Evolutionary conservation across 2,113 vertebrate species (phyloP), one percentile per base, ranked within the genome.

Genomic region (Lucifuga dentata): DNA sequence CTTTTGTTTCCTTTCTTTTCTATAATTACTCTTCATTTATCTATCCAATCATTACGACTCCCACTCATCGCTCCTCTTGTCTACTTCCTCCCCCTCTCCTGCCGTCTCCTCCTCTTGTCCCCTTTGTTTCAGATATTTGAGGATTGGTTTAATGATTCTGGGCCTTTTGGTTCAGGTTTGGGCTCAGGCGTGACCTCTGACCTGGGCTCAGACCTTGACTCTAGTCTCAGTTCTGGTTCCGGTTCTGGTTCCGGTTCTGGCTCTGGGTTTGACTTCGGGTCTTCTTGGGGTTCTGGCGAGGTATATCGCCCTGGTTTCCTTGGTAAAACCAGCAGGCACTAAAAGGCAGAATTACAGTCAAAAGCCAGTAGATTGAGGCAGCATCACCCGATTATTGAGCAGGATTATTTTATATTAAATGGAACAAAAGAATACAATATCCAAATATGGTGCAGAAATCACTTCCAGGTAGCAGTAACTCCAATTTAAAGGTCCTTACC

Each of bases 61-160:
- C 12, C 46, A 46, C 2, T 19, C 20, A 5, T 45, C 1, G 2
- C 45, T 36, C 16, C 15, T 17, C 1, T 36, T 68, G 41, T 61
- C 32, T 12, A 32, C 9, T 8, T 29, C 21, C 32, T 55, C 5
- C 39, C 58, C 35, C 59, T 11, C 33, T 45, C 55, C 68, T 26
- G 15, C 39, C 1, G 23, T 52, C 50, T 72, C 21, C 32, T 60
- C 63, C 39, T 5, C 44, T 55, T 33, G 60, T 72, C 64, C 58
- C 16, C 58, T 76, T 44, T 88, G 45, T 90, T 91, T 41, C 87
- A 88, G 87, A 86, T 91, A 53, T 65, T 86, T 88, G 81, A 88
- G 64, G 90, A 89, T 83, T 86, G 70, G 84, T 89, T 90, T 90
- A 92, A 85, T 90, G 86, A 83, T 62, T 92, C 91, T 88, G 89